phyloP scores from a whole-genome alignment of 2,888 invertebrate species.

The Andrena flavipes region DNA sequence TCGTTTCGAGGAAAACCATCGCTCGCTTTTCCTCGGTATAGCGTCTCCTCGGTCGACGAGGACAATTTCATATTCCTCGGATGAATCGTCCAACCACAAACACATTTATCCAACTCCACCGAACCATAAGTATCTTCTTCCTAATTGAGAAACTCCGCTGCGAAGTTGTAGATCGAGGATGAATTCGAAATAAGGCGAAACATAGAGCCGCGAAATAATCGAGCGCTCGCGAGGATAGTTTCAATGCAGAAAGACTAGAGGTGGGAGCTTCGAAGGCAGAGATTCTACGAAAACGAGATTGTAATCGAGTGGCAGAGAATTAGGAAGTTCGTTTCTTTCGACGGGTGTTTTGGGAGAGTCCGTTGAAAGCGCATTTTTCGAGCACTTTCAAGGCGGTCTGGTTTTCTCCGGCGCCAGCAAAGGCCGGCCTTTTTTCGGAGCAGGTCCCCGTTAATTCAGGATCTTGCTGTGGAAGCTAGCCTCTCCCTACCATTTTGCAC shows the following conservation, averaged over 20 bases:
- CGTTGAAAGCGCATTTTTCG: conserved; percentile 9
- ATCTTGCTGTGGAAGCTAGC: conserved; percentile 21
- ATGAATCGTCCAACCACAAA: too few relatives aligned
- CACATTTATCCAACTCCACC: too few relatives aligned
- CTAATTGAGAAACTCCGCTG: too few relatives aligned
- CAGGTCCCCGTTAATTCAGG: conserved; percentile 19
- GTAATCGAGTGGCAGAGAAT: conserved; percentile 52
- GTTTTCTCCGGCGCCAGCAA: neutral
- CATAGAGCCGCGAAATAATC: neutral
- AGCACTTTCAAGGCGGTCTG: conserved; percentile 34
- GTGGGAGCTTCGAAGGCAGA: neutral
- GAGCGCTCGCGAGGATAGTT: neutral
- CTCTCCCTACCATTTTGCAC: conserved; percentile 46
- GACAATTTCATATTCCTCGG: too few relatives aligned
- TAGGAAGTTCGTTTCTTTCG: conserved; percentile 31
- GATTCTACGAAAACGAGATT: conserved; percentile 26
- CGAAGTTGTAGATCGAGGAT: too few relatives aligned
- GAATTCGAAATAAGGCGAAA: neutral
- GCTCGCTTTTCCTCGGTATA: conserved; percentile 32
- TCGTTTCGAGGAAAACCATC: conserved; percentile 32
- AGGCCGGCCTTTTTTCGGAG: conserved; percentile 4
- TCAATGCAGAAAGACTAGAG: neutral
- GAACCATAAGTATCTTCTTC: too few relatives aligned
- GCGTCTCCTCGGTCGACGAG: neutral
- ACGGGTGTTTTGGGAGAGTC: neutral